Conservation (phyloP, 2,888 invertebrate genomes). For the Himalopsyche anomala region DNA sequence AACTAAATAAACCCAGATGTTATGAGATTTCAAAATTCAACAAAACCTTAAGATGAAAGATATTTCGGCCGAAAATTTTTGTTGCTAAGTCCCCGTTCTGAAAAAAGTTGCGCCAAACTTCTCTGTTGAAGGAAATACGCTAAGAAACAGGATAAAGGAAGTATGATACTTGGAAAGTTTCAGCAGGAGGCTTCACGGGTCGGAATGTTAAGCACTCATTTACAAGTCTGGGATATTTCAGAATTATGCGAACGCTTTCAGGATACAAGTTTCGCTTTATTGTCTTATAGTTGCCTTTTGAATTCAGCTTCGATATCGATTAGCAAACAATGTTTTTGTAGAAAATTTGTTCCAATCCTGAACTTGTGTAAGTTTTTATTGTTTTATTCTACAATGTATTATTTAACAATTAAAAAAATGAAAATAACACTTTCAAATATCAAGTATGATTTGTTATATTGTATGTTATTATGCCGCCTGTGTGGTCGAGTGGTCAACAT, state of each 20-base stretch:
- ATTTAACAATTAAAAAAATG: not conserved
- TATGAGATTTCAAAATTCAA: slow-evolving; percentile 5
- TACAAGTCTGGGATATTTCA: slow-evolving; percentile 55
- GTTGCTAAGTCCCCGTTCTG: slow-evolving; percentile 5
- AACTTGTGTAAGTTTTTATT: not conserved
- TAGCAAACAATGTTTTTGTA: not conserved
- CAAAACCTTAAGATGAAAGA: slow-evolving; percentile 15
- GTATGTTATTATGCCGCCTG: too few species aligned
- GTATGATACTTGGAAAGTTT: slow-evolving; percentile 57
- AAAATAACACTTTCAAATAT: too few species aligned
- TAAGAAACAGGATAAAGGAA: slow-evolving; percentile 40
- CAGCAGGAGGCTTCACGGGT: slow-evolving; percentile 49
- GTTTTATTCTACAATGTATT: not conserved
- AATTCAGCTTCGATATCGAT: not conserved
- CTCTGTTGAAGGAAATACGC: slow-evolving; percentile 15
- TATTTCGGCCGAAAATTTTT: slow-evolving; percentile 33
- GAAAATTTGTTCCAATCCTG: not conserved
- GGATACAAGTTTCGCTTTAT: slow-evolving; percentile 46
- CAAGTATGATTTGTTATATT: too few species aligned
- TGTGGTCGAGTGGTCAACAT: too few species aligned
- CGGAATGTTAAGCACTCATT: slow-evolving; percentile 60
- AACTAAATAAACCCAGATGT: not conserved
- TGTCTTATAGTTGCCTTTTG: slow-evolving; percentile 38
- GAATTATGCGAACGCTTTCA: slow-evolving; percentile 54
- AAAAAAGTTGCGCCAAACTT: slow-evolving; percentile 35